Evolutionary conservation across 1,140 invertebrate species (phyloP).

Genomic region (Pseudoatta argentina): DNA sequence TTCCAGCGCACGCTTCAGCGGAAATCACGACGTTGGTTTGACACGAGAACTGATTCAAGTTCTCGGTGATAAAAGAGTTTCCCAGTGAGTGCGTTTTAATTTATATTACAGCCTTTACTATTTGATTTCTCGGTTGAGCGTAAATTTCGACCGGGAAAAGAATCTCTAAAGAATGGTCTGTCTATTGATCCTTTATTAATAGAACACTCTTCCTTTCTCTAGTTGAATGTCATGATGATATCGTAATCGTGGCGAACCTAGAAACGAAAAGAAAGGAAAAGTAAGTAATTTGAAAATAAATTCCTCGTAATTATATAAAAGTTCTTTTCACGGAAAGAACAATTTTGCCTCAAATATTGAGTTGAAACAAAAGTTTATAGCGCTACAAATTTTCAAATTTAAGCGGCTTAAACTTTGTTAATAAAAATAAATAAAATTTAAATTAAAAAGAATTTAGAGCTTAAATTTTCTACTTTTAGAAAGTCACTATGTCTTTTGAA

Average conservation of each 20-base stretch:
- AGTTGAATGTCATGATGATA: background rate
- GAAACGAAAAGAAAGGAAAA: background rate
- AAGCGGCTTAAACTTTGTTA: too few relatives aligned
- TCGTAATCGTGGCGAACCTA: background rate
- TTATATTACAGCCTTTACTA: slow-evolving; percentile 33
- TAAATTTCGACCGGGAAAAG: slow-evolving; percentile 12
- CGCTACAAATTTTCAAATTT: too few relatives aligned
- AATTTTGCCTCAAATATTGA: too few relatives aligned
- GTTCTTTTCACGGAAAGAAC: too few relatives aligned
- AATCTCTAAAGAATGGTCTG: background rate
- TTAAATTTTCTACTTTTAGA: too few relatives aligned
- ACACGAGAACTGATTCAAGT: slow-evolving; percentile 27
- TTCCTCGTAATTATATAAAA: background rate
- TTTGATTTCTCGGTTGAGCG: slow-evolving; percentile 8
- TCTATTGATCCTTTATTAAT: background rate
- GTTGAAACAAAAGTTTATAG: too few relatives aligned
- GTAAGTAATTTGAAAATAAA: slow-evolving; percentile 2
- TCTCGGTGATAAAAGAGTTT: slow-evolving; percentile 35
- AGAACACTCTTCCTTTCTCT: background rate
- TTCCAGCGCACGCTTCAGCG: slow-evolving; percentile 11
- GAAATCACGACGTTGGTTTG: slow-evolving; percentile 40
- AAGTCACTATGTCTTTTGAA: too few relatives aligned
- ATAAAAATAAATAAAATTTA: too few relatives aligned
- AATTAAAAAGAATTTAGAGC: too few relatives aligned
- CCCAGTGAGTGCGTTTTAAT: slow-evolving; percentile 39